phyloP scores from a whole-genome alignment of 1,140 invertebrate genomes.

The Hylaeus anthracinus region DNA sequence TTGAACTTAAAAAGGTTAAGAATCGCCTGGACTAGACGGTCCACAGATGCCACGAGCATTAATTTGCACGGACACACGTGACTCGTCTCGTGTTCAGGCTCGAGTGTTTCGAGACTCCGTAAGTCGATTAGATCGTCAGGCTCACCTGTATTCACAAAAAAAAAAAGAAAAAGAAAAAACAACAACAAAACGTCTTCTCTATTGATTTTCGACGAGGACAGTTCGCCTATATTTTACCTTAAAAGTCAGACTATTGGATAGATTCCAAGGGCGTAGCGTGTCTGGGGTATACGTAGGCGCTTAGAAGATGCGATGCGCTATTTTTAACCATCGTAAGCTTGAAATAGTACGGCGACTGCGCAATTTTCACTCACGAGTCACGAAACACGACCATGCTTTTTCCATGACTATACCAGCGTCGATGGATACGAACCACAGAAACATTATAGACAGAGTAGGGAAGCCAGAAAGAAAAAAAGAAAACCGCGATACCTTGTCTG shows the following conservation, averaged over 20 bases:
- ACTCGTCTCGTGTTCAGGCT: too few relatives aligned
- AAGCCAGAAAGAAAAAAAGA: too few relatives aligned
- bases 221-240: conserved; percentile 26
- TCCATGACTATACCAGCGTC: neutral
- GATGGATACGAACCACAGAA: neutral
- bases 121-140: too few relatives aligned
- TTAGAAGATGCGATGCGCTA: conserved; percentile 43
- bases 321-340: conserved; percentile 42
- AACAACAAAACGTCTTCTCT: neutral
- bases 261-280: conserved; percentile 57
- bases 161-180: neutral
- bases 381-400: conserved; percentile 19
- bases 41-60: too few relatives aligned
- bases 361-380: conserved; percentile 48
- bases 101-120: too few relatives aligned
- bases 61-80: too few relatives aligned
- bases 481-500: too few relatives aligned
- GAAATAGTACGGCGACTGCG: conserved; percentile 57
- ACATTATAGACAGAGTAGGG: too few relatives aligned
- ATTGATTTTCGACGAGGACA: neutral
- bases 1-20: neutral
- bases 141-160: too few relatives aligned
- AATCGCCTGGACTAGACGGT: too few relatives aligned
- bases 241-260: conserved; percentile 51
- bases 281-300: conserved; percentile 22